phyloP scores from a whole-genome alignment of 2,797 vertebrate species.

The Nyctibius grandis region DNA sequence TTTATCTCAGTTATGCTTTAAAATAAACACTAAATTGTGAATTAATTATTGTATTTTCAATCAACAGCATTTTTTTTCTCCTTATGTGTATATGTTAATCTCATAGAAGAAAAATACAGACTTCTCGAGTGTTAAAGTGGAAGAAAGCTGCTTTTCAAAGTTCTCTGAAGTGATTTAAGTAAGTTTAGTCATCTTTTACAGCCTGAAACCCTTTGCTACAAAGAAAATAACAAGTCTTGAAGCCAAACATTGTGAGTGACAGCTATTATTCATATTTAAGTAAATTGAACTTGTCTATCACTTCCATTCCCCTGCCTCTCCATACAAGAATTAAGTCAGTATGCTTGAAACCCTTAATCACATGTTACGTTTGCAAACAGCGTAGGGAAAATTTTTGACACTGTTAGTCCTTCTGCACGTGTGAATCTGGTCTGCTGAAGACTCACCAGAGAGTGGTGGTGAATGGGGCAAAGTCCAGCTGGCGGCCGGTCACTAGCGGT shows the following conservation, averaged over 20 bases:
- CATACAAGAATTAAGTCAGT: neutral
- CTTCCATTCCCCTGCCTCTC: accelerated
- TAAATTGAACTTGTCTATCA: neutral
- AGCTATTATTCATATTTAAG: neutral
- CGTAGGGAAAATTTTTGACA: neutral
- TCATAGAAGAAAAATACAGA: neutral
- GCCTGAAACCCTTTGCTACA: neutral
- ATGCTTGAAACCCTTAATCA: neutral
- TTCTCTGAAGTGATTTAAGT: neutral
- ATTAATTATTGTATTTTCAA: neutral
- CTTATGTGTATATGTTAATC: neutral
- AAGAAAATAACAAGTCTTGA: neutral
- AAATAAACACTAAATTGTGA: neutral
- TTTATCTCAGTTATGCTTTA: neutral
- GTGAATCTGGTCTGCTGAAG: neutral
- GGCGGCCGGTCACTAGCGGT: too few species aligned
- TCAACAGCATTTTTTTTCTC: neutral
- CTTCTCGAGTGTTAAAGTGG: neutral
- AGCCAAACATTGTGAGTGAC: neutral
- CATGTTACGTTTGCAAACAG: neutral
- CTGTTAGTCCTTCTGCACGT: accelerated
- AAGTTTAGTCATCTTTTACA: neutral
- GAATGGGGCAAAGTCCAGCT: too few species aligned
- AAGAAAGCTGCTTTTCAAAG: neutral
- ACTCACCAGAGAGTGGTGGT: too few species aligned